Evolutionary conservation across 1,140 invertebrate genomes (phyloP), one percentile per base, ranked within the genome.

Genomic region (Bombus turneri): DNA sequence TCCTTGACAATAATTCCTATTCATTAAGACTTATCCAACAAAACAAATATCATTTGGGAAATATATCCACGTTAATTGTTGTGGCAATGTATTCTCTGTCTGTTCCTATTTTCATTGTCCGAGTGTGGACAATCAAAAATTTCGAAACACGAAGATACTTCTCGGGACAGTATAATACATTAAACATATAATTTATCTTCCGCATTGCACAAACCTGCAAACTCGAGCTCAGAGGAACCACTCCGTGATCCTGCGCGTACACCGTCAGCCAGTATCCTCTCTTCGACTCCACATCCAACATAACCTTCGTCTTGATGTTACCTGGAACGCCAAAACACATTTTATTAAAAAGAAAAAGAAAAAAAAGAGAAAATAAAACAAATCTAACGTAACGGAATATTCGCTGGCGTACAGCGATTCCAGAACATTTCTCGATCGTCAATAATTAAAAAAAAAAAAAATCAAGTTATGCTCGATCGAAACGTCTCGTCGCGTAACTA

Each of bases 211-310:
- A 3, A 53, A 98, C 97, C 96, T 98, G 96, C 34, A 98, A 95
- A 91, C 97, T 98, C 53, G 97, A 96, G 92, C 97, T 97, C 6
- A 98, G 95, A 4, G 98, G 98, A 37, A 98, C 98, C 22, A 99
- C 97, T 1, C 98, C 98, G 86, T 97, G 97, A 95, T 99, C 99
- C 92, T 98, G 97, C 3, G 98, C 99, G 92, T 97, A 98, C 64
- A 99, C 96, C 1, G 98, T 99, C 59, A 99, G 95, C 99, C 99
- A 99, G 94, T 99, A 99, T 93, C 97, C 97, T 31, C 96, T 95
- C 89, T 97, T 97, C 0, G 97, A 97, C 96, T 99, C 99, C 31
- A 98, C 96, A 94, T 99, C 99, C 87, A 99, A 95, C 34, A 98
- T 96, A 0, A 96, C 97, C 87, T 96, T 96, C 0, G 98, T 99